Base-by-base conservation (phyloP, 2,888 invertebrate species). In the Morpho deidamia region DNA sequence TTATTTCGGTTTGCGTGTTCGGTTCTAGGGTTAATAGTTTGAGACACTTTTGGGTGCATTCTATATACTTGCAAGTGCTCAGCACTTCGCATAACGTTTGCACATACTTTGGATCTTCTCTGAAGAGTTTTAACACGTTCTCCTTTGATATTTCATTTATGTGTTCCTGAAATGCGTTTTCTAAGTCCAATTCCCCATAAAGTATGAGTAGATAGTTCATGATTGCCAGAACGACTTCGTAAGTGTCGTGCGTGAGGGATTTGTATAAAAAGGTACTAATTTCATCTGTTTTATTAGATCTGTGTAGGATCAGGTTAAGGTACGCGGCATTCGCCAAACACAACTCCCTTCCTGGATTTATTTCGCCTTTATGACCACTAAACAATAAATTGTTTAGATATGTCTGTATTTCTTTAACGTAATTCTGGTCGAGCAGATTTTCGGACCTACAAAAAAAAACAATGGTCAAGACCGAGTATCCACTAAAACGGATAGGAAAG, bases 31-130 rank as follows among this genome's bases (percentile, higher is more conserved):
- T 67, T 0, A 88, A 55, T 2, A 87, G 56, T 66, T 69, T 74
- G 1, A 87, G 62, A 14, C 76, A 66, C 63, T 85, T 87, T 51
- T 79, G 78, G 37, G 67, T 70, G 53, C 83, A 83, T 59, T 85
- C 83, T 8, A 75, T 60, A 60, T 83, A 82, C 45, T 67, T 65
- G 11, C 53, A 64, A 8, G 55, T 62, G 35, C 71, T 69, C 0
- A 82, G 53, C 7, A 77, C 53, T 4, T 66, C 35, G 53, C 74
- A 74, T 7, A 86, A 58, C 1, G 59, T 44, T 11, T 62, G 44
- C n/a, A 71, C 61, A 44, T 77, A 81, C 2, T 63, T 49, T 0
- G 59, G 9, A 32, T 68, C 58, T 7, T 50, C 52, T 39, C 56
- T 62, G 5, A 80, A 55, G n/a, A 50, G 12, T 1, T 51, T n/a